Evolutionary conservation across 2,113 vertebrate species (phyloP).

Genomic region (Dryoscopus gambensis): DNA sequence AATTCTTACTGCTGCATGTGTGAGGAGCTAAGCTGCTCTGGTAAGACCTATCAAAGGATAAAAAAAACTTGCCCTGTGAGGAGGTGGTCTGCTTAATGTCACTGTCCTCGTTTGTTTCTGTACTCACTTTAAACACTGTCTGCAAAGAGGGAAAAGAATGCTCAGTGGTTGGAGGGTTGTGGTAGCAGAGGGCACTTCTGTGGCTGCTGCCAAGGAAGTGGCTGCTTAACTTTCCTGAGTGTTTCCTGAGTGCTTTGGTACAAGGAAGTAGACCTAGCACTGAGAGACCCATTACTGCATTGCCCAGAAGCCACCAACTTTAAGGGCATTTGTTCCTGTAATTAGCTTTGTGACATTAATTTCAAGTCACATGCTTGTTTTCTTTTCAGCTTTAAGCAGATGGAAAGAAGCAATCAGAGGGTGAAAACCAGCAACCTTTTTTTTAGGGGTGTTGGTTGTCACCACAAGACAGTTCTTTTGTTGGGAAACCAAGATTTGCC

Average conservation of each 20-base stretch:
- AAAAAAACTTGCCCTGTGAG: background rate
- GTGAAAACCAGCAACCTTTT: background rate
- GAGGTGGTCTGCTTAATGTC: background rate
- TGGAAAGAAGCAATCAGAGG: background rate
- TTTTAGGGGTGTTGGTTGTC: background rate
- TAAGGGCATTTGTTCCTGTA: background rate
- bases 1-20: background rate
- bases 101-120: background rate
- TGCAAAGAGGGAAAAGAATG: background rate
- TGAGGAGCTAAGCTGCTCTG: background rate
- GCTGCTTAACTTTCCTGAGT: background rate
- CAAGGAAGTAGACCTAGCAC: background rate
- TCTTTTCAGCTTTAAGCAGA: background rate
- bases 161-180: background rate
- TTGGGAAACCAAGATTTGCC: background rate
- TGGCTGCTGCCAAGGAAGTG: background rate
- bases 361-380: background rate
- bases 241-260: background rate
- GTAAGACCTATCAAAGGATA: background rate
- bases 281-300: background rate
- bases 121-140: background rate
- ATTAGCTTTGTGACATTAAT: background rate
- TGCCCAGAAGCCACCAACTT: background rate
- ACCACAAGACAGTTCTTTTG: background rate
- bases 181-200: background rate